Percentiles rank a stretch among this genome's conserved stretches.
Conservation (phyloP, 2,888 invertebrate species). For the Lochmaea crataegi region DNA sequence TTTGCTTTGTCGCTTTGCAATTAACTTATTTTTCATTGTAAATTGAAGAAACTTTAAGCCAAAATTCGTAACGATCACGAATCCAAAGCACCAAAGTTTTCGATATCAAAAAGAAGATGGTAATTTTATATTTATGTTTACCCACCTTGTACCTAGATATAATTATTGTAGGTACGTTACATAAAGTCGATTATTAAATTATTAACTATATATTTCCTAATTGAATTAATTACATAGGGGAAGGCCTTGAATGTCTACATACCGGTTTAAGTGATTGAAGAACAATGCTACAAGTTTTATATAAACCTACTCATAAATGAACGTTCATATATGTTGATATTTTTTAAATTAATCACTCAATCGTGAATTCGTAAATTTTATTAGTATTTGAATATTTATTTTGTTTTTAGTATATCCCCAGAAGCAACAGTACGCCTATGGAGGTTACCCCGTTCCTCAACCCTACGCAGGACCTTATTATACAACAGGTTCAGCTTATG, state of each 20-base stretch:
- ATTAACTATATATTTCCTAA: neutral
- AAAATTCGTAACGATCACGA: no score
- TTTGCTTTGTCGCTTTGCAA: neutral
- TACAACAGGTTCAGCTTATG: slow-evolving; percentile 90
- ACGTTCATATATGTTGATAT: neutral
- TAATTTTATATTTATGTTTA: no score
- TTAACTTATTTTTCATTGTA: neutral
- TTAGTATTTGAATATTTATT: neutral
- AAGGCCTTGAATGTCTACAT: slow-evolving; percentile 2
- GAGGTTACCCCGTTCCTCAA: slow-evolving; percentile 82
- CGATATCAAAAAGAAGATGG: no score
- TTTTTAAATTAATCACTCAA: no score
- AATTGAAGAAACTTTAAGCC: no score
- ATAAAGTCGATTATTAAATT: neutral
- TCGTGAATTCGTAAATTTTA: no score
- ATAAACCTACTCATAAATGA: neutral
- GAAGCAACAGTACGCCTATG: slow-evolving; percentile 93
- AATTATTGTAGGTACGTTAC: neutral
- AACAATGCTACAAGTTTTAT: neutral
- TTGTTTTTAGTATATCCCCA: slow-evolving; percentile 86
- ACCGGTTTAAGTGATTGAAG: neutral
- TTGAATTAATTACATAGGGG: neutral
- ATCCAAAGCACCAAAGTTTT: no score
- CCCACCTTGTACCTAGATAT: no score
- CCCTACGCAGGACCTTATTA: slow-evolving; percentile 91